Conservation (phyloP, 2,888 invertebrate genomes). For the Mongoloraphidia duomilia region DNA sequence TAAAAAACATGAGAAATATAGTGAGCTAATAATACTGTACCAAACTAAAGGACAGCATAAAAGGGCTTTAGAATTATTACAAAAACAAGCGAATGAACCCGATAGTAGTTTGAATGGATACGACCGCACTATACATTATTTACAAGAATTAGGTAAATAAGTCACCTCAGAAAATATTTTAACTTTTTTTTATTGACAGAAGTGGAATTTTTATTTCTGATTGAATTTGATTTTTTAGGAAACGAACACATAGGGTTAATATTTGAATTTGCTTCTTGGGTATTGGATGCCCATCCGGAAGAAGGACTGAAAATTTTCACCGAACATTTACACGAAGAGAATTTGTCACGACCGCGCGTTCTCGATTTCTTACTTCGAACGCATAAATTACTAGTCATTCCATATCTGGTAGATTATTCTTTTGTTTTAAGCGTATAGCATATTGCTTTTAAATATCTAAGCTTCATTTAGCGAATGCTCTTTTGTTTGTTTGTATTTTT, state of each 20-base stretch:
- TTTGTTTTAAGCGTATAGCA: too few species aligned
- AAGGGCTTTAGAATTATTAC: constrained; percentile 77
- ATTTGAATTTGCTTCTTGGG: constrained; percentile 89
- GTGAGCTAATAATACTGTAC: constrained; percentile 89
- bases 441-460: not conserved
- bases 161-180: not conserved
- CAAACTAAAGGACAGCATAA: constrained; percentile 87
- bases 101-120: constrained; percentile 67
- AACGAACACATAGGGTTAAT: constrained; percentile 72
- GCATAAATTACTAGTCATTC: constrained; percentile 69
- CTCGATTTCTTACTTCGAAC: constrained; percentile 76
- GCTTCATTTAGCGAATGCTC: not conserved
- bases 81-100: constrained; percentile 57
- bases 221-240: constrained; percentile 31
- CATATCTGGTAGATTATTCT: constrained; percentile 51
- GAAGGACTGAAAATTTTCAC: constrained; percentile 84
- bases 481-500: constrained; percentile 2
- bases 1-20: constrained; percentile 72
- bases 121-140: constrained; percentile 75
- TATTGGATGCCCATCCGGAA: constrained; percentile 69
- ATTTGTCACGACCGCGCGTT: constrained; percentile 75
- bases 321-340: constrained; percentile 75
- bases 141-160: constrained; percentile 68
- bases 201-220: constrained; percentile 1
- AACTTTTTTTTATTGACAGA: not conserved